Evolutionary conservation across 2,113 vertebrate species (phyloP), one percentile per base, ranked within the genome.

Genomic region (Heteronetta atricapilla): DNA sequence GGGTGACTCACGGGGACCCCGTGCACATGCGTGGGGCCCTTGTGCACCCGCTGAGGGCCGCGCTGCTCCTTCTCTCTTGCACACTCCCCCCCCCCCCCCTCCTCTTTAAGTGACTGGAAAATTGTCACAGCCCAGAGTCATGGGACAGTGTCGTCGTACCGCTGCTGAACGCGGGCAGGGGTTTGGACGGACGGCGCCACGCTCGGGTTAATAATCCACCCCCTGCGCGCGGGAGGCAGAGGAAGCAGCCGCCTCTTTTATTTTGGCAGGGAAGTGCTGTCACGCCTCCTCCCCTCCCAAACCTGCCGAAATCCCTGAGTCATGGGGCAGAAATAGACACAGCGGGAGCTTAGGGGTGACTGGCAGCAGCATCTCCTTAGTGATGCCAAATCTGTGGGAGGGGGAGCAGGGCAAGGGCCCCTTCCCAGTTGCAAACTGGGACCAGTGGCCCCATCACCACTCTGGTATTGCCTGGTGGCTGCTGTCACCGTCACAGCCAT

Each of bases 231-330:
- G 13, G 14, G 46, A 72, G 55, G 21, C 2, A 10, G 78, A 42
- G 82, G 82, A 63, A 60, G 72, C 62, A 72, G 33, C 86, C 4
- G 28, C 63, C 76, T 75, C 70, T 6, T 23, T 7, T 9, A 19
- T 87, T 72, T 56, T 89, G 91, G 91, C 87, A 89, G 66, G 74
- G 77, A 94, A 90, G 74, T 67, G 73, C 23, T 94, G 90, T 72
- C 70, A 62, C 64, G 26, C 52, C 88, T 85, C 91, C 87, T 81
- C 93, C 84, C 36, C 25, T 38, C 66, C 55, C 73, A 40, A 94
- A 94, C 92, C 92, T 95, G 89, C 86, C 1, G n/a, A 92, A 95
- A 95, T 67, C 91, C 83, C 93, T 86, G 81, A 94, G 93, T 94
- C 93, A 94, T 3, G 18, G 95, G 82, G 82, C 82, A 86, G 29